Evolutionary conservation across 2,113 vertebrate species (phyloP), one percentile per base, ranked within the genome.

Genomic region (Eleginops maclovinus): DNA sequence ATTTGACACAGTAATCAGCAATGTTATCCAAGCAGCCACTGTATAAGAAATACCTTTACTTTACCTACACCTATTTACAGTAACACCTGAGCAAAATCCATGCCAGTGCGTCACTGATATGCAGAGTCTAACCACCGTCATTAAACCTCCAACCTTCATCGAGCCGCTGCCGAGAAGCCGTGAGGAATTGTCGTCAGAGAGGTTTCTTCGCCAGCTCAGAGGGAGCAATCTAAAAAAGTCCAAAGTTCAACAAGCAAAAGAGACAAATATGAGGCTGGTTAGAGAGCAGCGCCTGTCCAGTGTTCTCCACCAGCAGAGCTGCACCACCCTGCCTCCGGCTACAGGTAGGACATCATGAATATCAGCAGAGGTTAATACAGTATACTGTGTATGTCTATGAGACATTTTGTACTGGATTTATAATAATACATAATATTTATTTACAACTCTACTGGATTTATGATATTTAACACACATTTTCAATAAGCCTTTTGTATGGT

Each of bases 151-250:
- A 0, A 3, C 12, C 24, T 22, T 8, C 3, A 3, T 40, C 3
- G 49, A 6, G 4, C 26, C 0, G 68, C 19, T 58, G 8, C 56
- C 21, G 3, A 76, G 63, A 75, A 82, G 53, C 7, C 0, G 36
- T 13, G 0, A 4, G 2, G n/a, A 1, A 61, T 53, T 66, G 1
- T 0, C 43, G 55, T 12, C 4, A 70, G 58, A 3, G 9, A 26
- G 22, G 16, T 53, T 59, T 65, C 28, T 2, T 36, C 13, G 0
- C 4, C 9, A 1, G 14, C 40, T 44, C 14, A 10, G 14, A n/a
- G 14, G 24, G 36, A 28, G 56, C 90, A 84, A 88, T 36, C n/a
- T 16, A 55, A 87, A 64, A 43, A 17, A 79, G 91, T 94, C 82
- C 84, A 90, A 91, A 87, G 91, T 4, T 84, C 89, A 80, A 1